Conservation (phyloP, 2,888 invertebrate species). For the Dryadula phaetusa region DNA sequence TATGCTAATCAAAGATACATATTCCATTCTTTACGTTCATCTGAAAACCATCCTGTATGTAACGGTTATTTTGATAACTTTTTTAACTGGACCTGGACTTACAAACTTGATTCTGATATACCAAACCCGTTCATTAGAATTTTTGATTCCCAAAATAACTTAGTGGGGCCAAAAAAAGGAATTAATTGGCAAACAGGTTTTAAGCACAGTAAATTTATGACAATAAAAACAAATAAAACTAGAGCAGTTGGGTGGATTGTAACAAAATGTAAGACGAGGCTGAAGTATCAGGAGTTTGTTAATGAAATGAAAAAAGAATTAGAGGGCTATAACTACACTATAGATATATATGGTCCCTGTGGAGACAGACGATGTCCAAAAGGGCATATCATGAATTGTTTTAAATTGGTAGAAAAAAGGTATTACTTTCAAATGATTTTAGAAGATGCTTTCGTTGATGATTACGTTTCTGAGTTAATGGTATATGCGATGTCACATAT, state of each 20-base stretch:
- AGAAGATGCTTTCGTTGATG: constrained; percentile 64
- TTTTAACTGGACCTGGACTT: constrained; percentile 79
- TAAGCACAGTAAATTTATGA: constrained; percentile 50
- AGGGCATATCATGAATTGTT: constrained; percentile 56
- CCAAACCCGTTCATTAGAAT: constrained; percentile 67
- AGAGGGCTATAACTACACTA: constrained; percentile 60
- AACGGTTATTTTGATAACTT: constrained; percentile 63
- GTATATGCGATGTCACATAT: constrained; percentile 59
- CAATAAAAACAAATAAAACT: constrained; percentile 54
- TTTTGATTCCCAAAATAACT: constrained; percentile 51
- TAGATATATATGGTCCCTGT: constrained; percentile 68
- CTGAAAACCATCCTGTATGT: constrained; percentile 64
- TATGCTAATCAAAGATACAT: constrained; percentile 65
- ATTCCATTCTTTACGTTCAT: constrained; percentile 65
- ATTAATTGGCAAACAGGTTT: constrained; percentile 61
- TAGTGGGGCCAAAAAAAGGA: constrained; percentile 61
- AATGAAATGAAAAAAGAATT: constrained; percentile 61
- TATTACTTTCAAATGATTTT: constrained; percentile 70
- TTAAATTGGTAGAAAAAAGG: constrained; percentile 62
- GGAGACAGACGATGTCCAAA: constrained; percentile 61
- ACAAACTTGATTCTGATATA: constrained; percentile 69
- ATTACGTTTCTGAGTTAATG: constrained; percentile 66
- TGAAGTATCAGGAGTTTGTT: constrained; percentile 59
- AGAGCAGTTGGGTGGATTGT: constrained; percentile 70
- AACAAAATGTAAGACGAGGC: constrained; percentile 62